Percentiles rank a stretch among this genome's conserved stretches.
Evolutionary conservation across 2,888 invertebrate species (phyloP).

Genomic region (Cepaea hortensis): DNA sequence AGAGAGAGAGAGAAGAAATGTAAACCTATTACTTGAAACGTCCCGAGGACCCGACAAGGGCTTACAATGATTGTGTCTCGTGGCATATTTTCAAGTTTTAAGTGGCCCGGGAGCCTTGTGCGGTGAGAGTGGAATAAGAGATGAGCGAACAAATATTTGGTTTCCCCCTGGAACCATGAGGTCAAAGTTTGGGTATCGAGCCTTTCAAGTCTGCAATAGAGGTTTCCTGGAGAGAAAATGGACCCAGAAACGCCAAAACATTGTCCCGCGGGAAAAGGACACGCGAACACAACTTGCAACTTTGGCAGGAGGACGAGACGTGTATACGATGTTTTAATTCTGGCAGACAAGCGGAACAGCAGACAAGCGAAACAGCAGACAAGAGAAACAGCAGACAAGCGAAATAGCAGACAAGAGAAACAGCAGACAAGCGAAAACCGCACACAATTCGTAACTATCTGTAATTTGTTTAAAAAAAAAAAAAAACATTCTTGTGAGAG

Average conservation of each 20-base stretch:
- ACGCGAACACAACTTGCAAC: neutral
- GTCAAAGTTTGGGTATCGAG: neutral
- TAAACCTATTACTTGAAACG: slow-evolving; percentile 12
- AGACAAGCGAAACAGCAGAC: too few species aligned
- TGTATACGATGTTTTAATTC: too few species aligned
- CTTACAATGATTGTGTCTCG: neutral
- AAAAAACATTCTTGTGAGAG: too few species aligned
- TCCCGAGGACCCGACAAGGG: neutral
- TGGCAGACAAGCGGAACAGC: too few species aligned
- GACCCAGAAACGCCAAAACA: neutral
- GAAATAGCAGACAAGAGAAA: too few species aligned
- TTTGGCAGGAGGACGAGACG: too few species aligned
- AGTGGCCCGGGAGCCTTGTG: neutral
- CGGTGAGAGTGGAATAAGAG: neutral
- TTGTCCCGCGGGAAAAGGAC: neutral
- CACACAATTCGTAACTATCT: too few species aligned
- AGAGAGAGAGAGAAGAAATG: too few species aligned
- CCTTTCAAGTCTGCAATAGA: neutral
- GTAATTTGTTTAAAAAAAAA: too few species aligned
- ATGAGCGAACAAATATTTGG: slow-evolving; percentile 11
- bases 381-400: too few species aligned
- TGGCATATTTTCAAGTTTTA: neutral
- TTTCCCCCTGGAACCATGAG: neutral
- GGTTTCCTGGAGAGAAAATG: neutral
- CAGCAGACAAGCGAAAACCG: too few species aligned